Base-by-base conservation (phyloP, 1,140 invertebrate genomes). In the Drosophila busckii region DNA sequence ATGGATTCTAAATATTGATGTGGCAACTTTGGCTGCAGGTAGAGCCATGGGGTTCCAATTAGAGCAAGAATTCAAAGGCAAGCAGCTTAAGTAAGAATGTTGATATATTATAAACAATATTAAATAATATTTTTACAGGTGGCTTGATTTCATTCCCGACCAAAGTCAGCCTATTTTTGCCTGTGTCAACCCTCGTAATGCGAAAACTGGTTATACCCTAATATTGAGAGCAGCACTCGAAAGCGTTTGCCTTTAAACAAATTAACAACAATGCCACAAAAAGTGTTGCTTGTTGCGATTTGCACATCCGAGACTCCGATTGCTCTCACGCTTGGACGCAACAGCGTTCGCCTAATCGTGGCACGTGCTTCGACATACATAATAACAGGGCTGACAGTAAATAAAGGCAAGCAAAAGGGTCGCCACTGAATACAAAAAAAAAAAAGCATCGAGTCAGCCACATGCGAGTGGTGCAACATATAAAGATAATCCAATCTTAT, bases 401-500 rank as follows among this genome's bases (percentile, higher is more conserved):
- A 44, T 35, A 32, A 44, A 28, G 38, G 42, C 15, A 38, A 53
- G 23, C 49, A 26, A 52, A 48, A 60, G 69, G 28, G 61, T 53
- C 42, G 42, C 31, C n/a, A 34, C 7, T 20, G 35, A 13, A 29
- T 25, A 37, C 45, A 41, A 40, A 38, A 12, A 35, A 25, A 35
- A 52, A 9, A 46, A 55, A 54, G 34, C 37, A 22, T 34, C 12
- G 32, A 29, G 64, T 46, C 22, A 41, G 34, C 40, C 31, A 25
- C 35, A 41, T 49, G 48, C 48, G 48, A 42, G 42, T 45, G 42
- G 20, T n/a, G 38, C 28, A 52, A 35, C 50, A 71, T 56, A 82
- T 26, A 73, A 66, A 66, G 75, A 82, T 82, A 82, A 82, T 82
- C 75, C 75, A 82, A 82, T 82, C 75, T 75, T 82, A 75, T 82